These are phyloP conservation scores for Nomada lathburiana DNA, from an alignment of 2,888 invertebrate genomes.

Conservation along the genomic window DNA sequence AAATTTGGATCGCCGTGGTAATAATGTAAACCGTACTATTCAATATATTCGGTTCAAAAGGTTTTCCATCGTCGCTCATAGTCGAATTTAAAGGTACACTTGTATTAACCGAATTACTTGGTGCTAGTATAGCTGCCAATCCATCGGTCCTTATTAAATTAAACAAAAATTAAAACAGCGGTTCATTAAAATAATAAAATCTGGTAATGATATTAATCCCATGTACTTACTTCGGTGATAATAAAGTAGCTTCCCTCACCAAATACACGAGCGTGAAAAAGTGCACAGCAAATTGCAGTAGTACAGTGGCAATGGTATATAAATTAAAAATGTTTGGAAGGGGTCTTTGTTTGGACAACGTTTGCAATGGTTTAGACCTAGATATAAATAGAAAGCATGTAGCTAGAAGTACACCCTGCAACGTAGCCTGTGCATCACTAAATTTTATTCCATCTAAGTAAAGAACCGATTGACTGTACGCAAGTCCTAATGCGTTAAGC, in stretches of 20 bases:
- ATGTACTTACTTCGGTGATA: slow-evolving; percentile 88
- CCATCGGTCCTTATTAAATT: slow-evolving; percentile 85
- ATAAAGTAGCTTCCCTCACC: slow-evolving; percentile 91
- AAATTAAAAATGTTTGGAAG: slow-evolving; percentile 99
- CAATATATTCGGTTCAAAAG: slow-evolving; percentile 96
- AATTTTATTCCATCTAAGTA: slow-evolving; percentile 99
- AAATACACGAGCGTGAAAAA: slow-evolving; percentile 96
- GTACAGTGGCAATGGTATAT: slow-evolving; percentile 97
- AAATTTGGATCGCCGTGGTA: slow-evolving; percentile 98
- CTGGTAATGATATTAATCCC: not conserved
- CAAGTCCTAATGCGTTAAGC: slow-evolving; percentile 97
- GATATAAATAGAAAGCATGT: slow-evolving; percentile 99
- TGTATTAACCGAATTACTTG: slow-evolving; percentile 59
- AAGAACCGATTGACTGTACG: slow-evolving; percentile 99
- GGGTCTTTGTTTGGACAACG: slow-evolving; percentile 96
- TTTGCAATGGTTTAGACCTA: slow-evolving; percentile 97
- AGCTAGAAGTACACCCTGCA: slow-evolving; percentile 97
- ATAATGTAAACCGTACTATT: slow-evolving; percentile 99
- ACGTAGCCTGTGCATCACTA: slow-evolving; percentile 98
- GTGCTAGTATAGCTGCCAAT: slow-evolving; percentile 68
- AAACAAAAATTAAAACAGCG: slow-evolving; percentile 22
- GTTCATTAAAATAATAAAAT: not conserved
- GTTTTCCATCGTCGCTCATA: slow-evolving; percentile 87
- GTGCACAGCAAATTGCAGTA: slow-evolving; percentile 97
- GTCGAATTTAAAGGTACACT: slow-evolving; percentile 37